Base-by-base conservation (phyloP, 2,113 vertebrate species). In the Peromyscus californicus region DNA sequence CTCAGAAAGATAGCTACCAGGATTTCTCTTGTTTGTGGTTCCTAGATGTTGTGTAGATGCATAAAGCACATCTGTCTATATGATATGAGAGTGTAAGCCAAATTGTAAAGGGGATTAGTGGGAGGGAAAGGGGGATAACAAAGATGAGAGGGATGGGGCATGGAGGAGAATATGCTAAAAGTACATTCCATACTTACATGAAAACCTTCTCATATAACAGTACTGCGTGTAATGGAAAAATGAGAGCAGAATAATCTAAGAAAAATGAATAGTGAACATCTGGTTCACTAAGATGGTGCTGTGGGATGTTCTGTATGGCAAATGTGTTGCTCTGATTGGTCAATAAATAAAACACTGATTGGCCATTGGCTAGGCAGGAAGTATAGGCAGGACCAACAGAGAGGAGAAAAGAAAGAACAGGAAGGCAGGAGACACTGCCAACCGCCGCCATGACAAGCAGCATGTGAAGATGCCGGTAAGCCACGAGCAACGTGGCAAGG, bases 81-180 rank as follows among this genome's bases (percentile, higher is more conserved):
- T 57, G 67, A 36, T 54, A 16, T 26, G 22, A 84, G 21, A 54
- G 21, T 5, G 16, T 26, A 88, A 72, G 48, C 33, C 48, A 39
- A 26, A 72, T 7, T 57, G 67, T 29, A 72, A 57, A n/a, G 33
- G 21, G 54, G 11, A 48, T 16, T 79, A 31, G 12, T 48, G 31
- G 16, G 7, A 21, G 78, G 45, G 2, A 24, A 33, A 10, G 9
- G 42, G 31, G 1, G 36, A 5, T 1, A 80, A 39, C 70, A 74
- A 17, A 16, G 39, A 31, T 31, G 17, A 7, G 31, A 5, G 16
- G 5, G 0, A 65, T 10, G 2, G 2, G 26, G 39, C 3, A 19
- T 33, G 15, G 3, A 16, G 82, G 83, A 31, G 29, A 31, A 7
- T 36, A 11, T 69, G 42, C 33, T 72, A 45, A n/a, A 70, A 7